Evolutionary conservation across 2,113 vertebrate species (phyloP).

Genomic region (Pipa parva): DNA sequence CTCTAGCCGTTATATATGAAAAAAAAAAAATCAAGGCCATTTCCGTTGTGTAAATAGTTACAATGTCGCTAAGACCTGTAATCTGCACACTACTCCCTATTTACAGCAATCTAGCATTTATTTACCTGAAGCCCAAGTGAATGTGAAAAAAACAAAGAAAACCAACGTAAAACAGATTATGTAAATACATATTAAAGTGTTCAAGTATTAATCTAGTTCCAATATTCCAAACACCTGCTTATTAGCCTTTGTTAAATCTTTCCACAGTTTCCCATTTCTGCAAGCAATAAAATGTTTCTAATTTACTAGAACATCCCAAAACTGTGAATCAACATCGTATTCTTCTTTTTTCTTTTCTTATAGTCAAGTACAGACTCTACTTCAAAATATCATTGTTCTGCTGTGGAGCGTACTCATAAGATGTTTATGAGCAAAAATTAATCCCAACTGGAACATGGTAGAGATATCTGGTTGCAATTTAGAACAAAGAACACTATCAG

Average conservation of each 20-base stretch:
- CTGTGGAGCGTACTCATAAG: conserved; percentile 35
- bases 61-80: no score
- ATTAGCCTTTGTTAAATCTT: not conserved
- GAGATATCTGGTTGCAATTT: conserved; percentile 40
- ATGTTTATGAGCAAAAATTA: conserved; percentile 41
- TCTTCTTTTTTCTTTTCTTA: conserved; percentile 14
- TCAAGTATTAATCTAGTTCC: no score
- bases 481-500: conserved; percentile 41
- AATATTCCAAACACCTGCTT: conserved; percentile 15
- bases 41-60: no score
- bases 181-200: no score
- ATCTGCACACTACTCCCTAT: no score
- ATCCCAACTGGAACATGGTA: conserved; percentile 36
- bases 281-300: not conserved
- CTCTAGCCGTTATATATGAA: no score
- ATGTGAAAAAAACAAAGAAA: no score
- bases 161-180: no score
- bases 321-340: conserved; percentile 14
- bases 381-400: conserved; percentile 9
- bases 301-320: not conserved
- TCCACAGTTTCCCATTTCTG: not conserved
- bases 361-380: conserved; percentile 23
- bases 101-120: no score
- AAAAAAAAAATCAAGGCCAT: no score
- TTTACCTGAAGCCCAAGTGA: no score